Evolutionary conservation across 2,888 invertebrate genomes (phyloP), one percentile per base, ranked within the genome.

Genomic region (Melitaea athalia): DNA sequence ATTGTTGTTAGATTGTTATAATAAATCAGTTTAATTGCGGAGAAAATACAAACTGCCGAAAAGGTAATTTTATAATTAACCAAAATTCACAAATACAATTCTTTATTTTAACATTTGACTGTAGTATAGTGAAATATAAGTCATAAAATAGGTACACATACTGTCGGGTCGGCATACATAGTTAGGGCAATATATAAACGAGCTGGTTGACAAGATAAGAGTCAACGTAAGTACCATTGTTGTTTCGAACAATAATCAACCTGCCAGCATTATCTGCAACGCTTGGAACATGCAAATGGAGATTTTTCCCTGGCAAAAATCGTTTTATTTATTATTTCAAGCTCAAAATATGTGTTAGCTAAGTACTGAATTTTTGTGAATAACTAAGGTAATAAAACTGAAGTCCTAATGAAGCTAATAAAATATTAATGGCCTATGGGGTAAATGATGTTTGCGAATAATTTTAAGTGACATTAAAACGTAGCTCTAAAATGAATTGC

Each of bases 201-300:
- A 85, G 82, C 84, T 84, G 85, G 83, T 80, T 81, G 82, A 83
- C 80, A 85, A 86, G 88, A 88, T 89, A 89, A 88, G 85, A 83
- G 81, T 80, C 78, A 78, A 69, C 81, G 81, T 87, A 85, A 87
- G 86, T 84, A 83, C 81, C 81, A 85, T 89, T 88, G 88, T 88
- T 85, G 80, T 81, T 72, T 73, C 76, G 82, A 84, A 88, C 88
- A 88, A 89, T 88, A 87, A 84, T 84, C 85, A 83, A 78, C 78
- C 78, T 77, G 78, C 78, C 79, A 76, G 84, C 79, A 85, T 88
- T 88, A 89, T 86, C 87, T 84, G 81, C 79, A 81, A 81, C 75
- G 77, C 79, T 79, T 67, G 76, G 79, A 79, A 78, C 52, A 24
- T 75, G 75, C 83, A 86, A 88, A 88, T 87, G 86, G 87, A 85